phyloP scores from a whole-genome alignment of 2,888 invertebrate species.

The Athripsodes cinereus region DNA sequence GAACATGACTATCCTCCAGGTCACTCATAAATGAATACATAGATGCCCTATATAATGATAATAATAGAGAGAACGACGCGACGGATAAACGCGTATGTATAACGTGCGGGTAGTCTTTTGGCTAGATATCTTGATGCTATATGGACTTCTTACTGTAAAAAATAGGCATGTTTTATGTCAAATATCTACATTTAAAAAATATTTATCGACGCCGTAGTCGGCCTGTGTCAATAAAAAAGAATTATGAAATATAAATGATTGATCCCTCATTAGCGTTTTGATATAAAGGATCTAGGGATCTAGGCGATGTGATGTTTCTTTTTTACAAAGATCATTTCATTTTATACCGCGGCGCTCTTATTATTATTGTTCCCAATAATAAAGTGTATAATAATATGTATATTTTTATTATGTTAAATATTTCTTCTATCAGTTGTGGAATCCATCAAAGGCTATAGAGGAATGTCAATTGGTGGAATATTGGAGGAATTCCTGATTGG shows the following conservation, averaged over 20 bases:
- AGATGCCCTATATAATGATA: no score
- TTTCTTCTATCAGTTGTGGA: background rate
- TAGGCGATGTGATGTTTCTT: background rate
- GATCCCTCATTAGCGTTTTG: constrained; percentile 26
- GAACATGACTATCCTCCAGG: no score
- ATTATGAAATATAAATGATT: constrained; percentile 24
- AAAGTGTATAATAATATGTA: background rate
- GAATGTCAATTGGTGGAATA: background rate
- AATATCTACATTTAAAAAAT: no score
- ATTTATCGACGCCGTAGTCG: background rate
- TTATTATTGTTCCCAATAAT: constrained; percentile 8
- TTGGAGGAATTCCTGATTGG: background rate
- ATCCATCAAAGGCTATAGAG: background rate
- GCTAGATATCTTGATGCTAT: no score
- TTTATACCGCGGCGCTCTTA: background rate
- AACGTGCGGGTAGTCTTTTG: no score
- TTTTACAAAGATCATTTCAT: constrained; percentile 9
- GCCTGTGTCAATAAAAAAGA: background rate
- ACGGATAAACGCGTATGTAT: no score
- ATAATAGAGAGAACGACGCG: no score
- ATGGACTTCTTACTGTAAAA: no score
- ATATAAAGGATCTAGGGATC: constrained; percentile 6
- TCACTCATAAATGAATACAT: no score
- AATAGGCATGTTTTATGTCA: no score
- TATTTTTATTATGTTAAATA: background rate